Evolutionary conservation across 1,140 invertebrate species (phyloP).

Genomic region (Saccostrea glomerata): DNA sequence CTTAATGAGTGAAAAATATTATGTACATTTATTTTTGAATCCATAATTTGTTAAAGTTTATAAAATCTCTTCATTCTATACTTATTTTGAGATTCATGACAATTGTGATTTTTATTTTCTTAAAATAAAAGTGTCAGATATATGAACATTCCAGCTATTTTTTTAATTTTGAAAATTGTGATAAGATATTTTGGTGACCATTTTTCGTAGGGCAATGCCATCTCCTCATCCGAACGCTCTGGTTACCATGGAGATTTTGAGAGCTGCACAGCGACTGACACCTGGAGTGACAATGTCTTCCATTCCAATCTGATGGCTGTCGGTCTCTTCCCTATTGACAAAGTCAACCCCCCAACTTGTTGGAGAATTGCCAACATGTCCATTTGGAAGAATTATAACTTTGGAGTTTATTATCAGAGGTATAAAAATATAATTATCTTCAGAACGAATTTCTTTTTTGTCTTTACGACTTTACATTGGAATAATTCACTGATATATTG

Average conservation of each 20-base stretch:
- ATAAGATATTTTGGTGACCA: not conserved
- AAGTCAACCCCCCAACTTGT: conserved; percentile 48
- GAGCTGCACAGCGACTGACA: conserved; percentile 54
- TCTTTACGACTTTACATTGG: too few species aligned
- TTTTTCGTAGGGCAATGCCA: conserved; percentile 62
- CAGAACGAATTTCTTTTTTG: too few species aligned
- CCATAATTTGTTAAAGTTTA: too few species aligned
- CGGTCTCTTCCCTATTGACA: conserved; percentile 58
- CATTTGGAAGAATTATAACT: conserved; percentile 67
- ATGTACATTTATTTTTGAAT: too few species aligned
- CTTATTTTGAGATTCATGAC: too few species aligned
- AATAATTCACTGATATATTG: too few species aligned
- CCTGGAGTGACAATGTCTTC: conserved; percentile 64
- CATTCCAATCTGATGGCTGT: conserved; percentile 59
- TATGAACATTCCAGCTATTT: too few species aligned
- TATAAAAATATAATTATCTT: not conserved
- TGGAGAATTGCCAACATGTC: conserved; percentile 59
- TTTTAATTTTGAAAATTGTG: too few species aligned
- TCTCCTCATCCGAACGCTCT: conserved; percentile 70
- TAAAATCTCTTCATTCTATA: too few species aligned
- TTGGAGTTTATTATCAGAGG: conserved; percentile 68
- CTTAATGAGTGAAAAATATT: not conserved
- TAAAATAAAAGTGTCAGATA: too few species aligned
- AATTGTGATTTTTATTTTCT: too few species aligned
- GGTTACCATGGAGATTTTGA: conserved; percentile 65